Evolutionary conservation across 2,888 invertebrate species (phyloP).

Genomic region (Fragum whitleyi): DNA sequence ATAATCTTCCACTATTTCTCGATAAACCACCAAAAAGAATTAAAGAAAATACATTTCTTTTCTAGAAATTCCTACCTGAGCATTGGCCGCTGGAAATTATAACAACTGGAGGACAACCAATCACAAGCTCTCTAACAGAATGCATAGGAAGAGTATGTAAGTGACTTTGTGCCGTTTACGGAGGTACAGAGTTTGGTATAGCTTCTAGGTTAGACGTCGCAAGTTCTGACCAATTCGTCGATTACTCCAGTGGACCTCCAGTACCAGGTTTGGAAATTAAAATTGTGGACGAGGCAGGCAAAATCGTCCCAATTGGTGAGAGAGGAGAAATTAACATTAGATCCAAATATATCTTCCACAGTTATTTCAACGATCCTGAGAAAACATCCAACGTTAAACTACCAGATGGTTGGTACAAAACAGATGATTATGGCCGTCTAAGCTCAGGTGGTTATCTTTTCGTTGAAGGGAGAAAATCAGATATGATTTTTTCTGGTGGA

Average conservation of each 20-base stretch:
- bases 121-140: neutral
- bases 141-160: constrained; percentile 21
- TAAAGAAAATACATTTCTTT: no score
- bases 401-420: constrained; percentile 27
- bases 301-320: constrained; percentile 8
- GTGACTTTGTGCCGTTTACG: constrained; percentile 9
- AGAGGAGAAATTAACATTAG: constrained; percentile 17
- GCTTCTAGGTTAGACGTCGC: no score
- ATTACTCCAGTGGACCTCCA: neutral
- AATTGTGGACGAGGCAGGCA: neutral
- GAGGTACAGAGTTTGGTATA: constrained; percentile 5
- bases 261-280: neutral
- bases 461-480: no score
- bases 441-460: constrained; percentile 6
- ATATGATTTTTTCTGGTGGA: no score
- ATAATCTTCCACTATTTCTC: no score
- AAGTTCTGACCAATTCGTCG: no score
- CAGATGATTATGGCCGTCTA: no score
- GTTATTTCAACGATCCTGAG: constrained; percentile 25
- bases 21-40: no score
- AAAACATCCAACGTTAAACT: constrained; percentile 3
- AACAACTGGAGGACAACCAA: constrained; percentile 18
- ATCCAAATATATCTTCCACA: no score
- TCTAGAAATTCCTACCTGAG: neutral
- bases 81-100: constrained; percentile 19